Percentiles rank a stretch among this genome's conserved stretches.
These are phyloP conservation scores for Sycobia sp. DNA, from an alignment of 1,140 invertebrate species.

Conservation along the genomic window DNA sequence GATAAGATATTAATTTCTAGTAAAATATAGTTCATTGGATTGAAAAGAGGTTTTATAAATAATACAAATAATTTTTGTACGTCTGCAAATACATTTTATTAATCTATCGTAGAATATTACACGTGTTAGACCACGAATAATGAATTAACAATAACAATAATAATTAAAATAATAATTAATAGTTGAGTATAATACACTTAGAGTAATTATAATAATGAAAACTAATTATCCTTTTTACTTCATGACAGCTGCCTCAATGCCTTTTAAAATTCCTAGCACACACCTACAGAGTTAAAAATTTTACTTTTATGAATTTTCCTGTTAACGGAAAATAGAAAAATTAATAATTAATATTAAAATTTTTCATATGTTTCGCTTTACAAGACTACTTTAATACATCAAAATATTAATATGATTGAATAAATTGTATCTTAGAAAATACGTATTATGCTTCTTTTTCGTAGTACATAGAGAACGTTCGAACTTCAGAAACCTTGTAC, in stretches of 20 bases:
- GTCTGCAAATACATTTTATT: conserved; percentile 51
- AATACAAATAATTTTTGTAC: conserved; percentile 37
- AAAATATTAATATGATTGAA: conserved; percentile 5
- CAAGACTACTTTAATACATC: neutral
- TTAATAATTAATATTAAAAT: too few species aligned
- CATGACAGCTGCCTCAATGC: conserved; percentile 64
- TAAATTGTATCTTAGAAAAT: conserved; percentile 22
- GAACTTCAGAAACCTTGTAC: conserved; percentile 24
- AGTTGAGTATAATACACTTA: conserved; percentile 54
- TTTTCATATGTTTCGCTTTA: neutral
- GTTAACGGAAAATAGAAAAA: conserved; percentile 2
- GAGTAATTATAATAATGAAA: conserved; percentile 53
- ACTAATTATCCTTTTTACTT: conserved; percentile 55
- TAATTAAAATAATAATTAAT: conserved; percentile 51
- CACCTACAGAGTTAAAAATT: conserved; percentile 56
- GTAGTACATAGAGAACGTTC: conserved; percentile 18
- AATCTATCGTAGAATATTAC: conserved; percentile 53
- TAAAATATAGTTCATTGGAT: too few species aligned
- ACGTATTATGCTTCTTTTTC: conserved; percentile 31
- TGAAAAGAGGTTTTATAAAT: neutral
- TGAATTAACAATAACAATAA: conserved; percentile 53
- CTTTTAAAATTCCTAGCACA: conserved; percentile 57
- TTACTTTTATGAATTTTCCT: conserved; percentile 31
- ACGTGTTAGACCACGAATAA: conserved; percentile 49
- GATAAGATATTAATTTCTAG: too few species aligned